Conservation (phyloP, 2,888 invertebrate genomes). For the Campoplex capitator region DNA sequence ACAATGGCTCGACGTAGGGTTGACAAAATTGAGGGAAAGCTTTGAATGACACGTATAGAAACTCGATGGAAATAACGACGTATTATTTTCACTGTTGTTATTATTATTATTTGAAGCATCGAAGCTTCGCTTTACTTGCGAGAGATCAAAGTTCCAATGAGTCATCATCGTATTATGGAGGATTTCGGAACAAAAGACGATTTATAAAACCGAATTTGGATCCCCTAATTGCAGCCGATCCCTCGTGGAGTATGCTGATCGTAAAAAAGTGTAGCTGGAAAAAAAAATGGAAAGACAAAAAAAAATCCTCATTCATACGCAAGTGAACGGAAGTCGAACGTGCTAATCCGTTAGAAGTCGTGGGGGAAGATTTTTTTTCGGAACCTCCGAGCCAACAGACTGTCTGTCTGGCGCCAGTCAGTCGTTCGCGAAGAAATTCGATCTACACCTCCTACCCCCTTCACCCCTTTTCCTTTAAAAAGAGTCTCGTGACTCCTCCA, state of each 20-base stretch:
- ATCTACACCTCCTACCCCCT: constrained; percentile 11
- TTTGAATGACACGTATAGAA: background rate
- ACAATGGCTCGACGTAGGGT: constrained; percentile 13
- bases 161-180: background rate
- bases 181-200: background rate
- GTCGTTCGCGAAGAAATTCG: constrained; percentile 59
- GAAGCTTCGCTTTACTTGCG: no score
- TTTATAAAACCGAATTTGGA: no score
- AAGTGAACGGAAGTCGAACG: constrained; percentile 7
- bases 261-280: no score
- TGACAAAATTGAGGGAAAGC: constrained; percentile 10
- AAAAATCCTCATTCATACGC: constrained; percentile 2
- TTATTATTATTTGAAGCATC: constrained; percentile 6
- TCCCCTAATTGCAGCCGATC: no score
- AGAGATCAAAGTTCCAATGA: background rate
- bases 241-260: no score
- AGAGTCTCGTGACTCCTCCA: constrained; percentile 22
- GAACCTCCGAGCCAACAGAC: constrained; percentile 47
- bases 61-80: background rate
- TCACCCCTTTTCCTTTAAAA: constrained; percentile 15
- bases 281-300: no score
- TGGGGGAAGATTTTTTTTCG: constrained; percentile 10
- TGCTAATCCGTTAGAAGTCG: constrained; percentile 33
- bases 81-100: background rate
- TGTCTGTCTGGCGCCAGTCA: constrained; percentile 64